Evolutionary conservation across 2,797 vertebrate species (phyloP).

Genomic region (Hyperoplus lanceolatus): DNA sequence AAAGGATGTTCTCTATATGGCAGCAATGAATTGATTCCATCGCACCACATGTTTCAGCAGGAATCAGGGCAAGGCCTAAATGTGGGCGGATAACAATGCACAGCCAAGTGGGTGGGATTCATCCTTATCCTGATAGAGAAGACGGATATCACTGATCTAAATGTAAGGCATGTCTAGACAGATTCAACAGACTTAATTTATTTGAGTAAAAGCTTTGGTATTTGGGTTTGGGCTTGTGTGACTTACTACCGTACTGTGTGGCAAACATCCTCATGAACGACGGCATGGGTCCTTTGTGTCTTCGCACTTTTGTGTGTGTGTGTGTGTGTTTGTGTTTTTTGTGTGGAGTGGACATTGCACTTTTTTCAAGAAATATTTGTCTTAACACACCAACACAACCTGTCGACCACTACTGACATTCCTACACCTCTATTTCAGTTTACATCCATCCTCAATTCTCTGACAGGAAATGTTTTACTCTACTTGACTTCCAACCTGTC

Average conservation of each 20-base stretch:
- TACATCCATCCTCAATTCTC: slow-evolving; percentile 38
- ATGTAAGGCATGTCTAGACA: slow-evolving; percentile 50
- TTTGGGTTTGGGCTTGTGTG: slow-evolving; percentile 18
- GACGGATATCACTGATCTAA: slow-evolving; percentile 47
- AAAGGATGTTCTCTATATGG: slow-evolving; percentile 1
- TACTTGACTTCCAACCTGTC: slow-evolving; percentile 45
- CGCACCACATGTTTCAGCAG: slow-evolving; percentile 38
- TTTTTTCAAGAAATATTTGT: slow-evolving; percentile 52
- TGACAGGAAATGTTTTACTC: slow-evolving; percentile 53
- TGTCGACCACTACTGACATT: slow-evolving; percentile 58
- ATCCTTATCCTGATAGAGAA: slow-evolving; percentile 50
- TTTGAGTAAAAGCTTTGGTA: slow-evolving; percentile 18
- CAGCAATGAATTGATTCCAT: slow-evolving; percentile 18
- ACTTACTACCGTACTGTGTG: slow-evolving; percentile 21
- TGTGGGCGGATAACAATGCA: slow-evolving; percentile 30
- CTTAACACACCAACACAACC: slow-evolving; percentile 50
- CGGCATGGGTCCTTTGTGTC: slow-evolving; percentile 9
- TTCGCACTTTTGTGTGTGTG: slow-evolving; percentile 27
- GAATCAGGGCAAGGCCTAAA: slow-evolving; percentile 27
- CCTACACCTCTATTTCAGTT: slow-evolving; percentile 46
- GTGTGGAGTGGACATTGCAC: slow-evolving; percentile 2
- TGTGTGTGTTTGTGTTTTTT: neutral
- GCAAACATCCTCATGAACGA: slow-evolving; percentile 24
- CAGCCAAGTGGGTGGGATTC: slow-evolving; percentile 22
- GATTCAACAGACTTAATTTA: slow-evolving; percentile 12